These are phyloP conservation scores for Acleris sparsana DNA, from an alignment of 2,888 invertebrate genomes.

Conservation along the genomic window DNA sequence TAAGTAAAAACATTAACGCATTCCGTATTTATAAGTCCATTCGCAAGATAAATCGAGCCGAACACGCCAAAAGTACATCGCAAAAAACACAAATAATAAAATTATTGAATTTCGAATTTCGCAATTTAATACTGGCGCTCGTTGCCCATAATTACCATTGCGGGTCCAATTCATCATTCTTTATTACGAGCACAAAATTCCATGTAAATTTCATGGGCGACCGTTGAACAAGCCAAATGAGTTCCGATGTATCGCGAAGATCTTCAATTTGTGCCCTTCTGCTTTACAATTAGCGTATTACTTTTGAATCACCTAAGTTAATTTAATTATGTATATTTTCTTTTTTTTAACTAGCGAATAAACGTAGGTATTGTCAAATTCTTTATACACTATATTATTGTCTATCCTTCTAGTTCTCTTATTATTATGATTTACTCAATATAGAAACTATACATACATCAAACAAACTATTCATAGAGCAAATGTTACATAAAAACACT, in stretches of 20 bases:
- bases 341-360: background rate
- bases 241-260: conserved; percentile 72
- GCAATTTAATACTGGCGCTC: conserved; percentile 74
- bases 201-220: conserved; percentile 79
- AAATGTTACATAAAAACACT: too few relatives aligned
- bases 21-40: conserved; percentile 2
- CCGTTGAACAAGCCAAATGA: conserved; percentile 66
- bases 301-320: conserved; percentile 13
- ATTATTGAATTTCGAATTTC: conserved; percentile 78
- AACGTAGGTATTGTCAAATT: too few relatives aligned
- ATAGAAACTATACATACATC: too few relatives aligned
- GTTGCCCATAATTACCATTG: conserved; percentile 80
- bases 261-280: conserved; percentile 55
- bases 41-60: conserved; percentile 8
- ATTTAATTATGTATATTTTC: background rate
- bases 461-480: too few relatives aligned
- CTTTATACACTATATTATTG: too few relatives aligned
- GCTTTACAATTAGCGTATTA: conserved; percentile 31
- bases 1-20: background rate
- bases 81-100: conserved; percentile 63
- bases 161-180: conserved; percentile 82
- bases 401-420: too few relatives aligned
- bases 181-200: conserved; percentile 81
- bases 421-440: too few relatives aligned
- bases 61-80: conserved; percentile 21